Evolutionary conservation across 2,113 vertebrate species (phyloP), one percentile per base, ranked within the genome.

Genomic region (Perccottus glenii): DNA sequence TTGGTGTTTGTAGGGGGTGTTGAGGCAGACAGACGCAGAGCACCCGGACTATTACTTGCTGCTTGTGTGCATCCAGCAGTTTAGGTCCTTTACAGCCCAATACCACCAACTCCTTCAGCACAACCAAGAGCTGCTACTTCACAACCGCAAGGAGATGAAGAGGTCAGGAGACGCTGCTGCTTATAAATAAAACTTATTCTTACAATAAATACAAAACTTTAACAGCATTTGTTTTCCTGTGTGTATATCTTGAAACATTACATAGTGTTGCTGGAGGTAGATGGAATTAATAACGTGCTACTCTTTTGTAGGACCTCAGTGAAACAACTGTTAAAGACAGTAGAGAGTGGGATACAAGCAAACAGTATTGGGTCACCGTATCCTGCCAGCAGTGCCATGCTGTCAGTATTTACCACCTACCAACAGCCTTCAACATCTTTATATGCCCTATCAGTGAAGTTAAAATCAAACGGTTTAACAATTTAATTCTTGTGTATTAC

Each of bases 1-100:
- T 79, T 46, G 65, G 43, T 78, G 61, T 72, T 4, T 59, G 7
- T 64, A 98, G 97, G 95, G 93, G 4, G 85, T 98, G 57, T 85
- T 98, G 44, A 95, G 94, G 81, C 96, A 95, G 89, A 99, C 97
- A 0, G 95, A 95, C n/a, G 93, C 94, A 14, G 95, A 97, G 58
- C 97, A 99, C 75, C 97, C 97, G 0, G 97, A 99, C 87, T 98
- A 98, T 80, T 98, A 96, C 83, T 91, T 99, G 74, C 92, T 99
- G 68, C 92, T 97, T 76, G 94, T 98, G 77, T 95, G 96, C 52
- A 94, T 98, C 79, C 96, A 98, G 87, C 96, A 96, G 71, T 94
- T 99, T 60, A 91, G 94, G 6, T 91, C 94, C 52, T 98, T 99
- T 89, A 95, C 94, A 38, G 92, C 94, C 1, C 97, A 96, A 89